Base-by-base conservation (phyloP, 1,140 invertebrate species). In the Bombyx mandarina region DNA sequence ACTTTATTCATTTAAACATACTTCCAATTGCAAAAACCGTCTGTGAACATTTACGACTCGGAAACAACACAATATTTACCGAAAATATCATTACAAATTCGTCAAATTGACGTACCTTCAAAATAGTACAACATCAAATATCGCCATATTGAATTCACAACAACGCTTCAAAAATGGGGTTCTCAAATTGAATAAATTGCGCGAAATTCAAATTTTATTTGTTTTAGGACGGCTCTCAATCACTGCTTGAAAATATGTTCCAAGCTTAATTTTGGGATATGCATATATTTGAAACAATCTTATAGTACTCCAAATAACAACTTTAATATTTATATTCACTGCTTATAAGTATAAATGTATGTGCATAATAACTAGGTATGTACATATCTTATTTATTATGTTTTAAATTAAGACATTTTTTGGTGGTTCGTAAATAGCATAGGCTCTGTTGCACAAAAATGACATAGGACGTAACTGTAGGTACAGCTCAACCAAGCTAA, bases 101-200 rank as follows among this genome's bases (percentile, higher is more conserved):
- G 84, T 88, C 82, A 85, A 85, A 85, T 79, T 88, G 86, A 88
- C 86, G 86, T 88, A 85, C 86, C 84, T 87, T 88, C 81, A 88
- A 82, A 86, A 85, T 79, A 86, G 77, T 84, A 82, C 79, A 88
- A 88, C 86, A 88, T 88, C 84, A 87, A 85, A 83, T 84, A 81
- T 82, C 86, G 86, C 86, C 86, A 88, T 88, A 86, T 87, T 88
- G 82, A 82, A 88, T 88, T 88, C 83, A 87, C 82, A 87, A 88
- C 86, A 88, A 88, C 86, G 86, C 86, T 87, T 86, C 69, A 77
- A 80, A 74, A 71, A 71, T 68, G 83, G 86, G 86, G 86, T 85
- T 87, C 80, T 79, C 86, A 86, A 83, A 75, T 79, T 62, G 67
- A 77, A 62, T 45, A 44, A 69, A 67, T 58, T 57, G 86, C 76